These are phyloP conservation scores for Genyomyrus donnyi DNA, from an alignment of 2,113 vertebrate species.

Conservation along the genomic window DNA sequence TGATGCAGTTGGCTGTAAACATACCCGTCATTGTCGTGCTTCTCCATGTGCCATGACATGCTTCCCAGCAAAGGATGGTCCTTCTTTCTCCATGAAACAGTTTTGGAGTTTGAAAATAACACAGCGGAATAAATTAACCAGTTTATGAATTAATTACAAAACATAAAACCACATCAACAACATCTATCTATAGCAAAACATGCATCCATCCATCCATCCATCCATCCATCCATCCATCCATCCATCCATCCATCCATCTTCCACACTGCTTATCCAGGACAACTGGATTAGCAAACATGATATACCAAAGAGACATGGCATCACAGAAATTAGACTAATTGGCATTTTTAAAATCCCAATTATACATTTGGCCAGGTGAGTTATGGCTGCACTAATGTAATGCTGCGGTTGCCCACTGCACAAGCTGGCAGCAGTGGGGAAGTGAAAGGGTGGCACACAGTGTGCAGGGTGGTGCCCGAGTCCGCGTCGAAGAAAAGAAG, in stretches of 20 bases:
- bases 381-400: conserved; percentile 48
- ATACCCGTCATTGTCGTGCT: neutral
- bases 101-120: neutral
- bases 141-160: neutral
- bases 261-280: neutral
- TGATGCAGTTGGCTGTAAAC: neutral
- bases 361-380: neutral
- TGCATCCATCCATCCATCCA: neutral
- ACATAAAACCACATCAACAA: neutral
- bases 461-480: conserved; percentile 63
- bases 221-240: neutral
- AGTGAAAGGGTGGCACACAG: conserved; percentile 50
- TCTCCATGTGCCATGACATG: neutral
- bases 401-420: conserved; percentile 74
- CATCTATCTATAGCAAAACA: neutral
- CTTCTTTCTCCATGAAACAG: neutral
- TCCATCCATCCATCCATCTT: neutral
- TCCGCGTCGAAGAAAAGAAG: conserved; percentile 75
- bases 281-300: neutral
- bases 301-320: neutral
- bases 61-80: neutral
- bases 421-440: conserved; percentile 70
- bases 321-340: neutral
- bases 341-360: neutral
- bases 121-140: neutral